These are phyloP conservation scores for Umimayanthus kanabou DNA, from an alignment of 92 coral and sea anemone genomes.

Conservation along the genomic window DNA sequence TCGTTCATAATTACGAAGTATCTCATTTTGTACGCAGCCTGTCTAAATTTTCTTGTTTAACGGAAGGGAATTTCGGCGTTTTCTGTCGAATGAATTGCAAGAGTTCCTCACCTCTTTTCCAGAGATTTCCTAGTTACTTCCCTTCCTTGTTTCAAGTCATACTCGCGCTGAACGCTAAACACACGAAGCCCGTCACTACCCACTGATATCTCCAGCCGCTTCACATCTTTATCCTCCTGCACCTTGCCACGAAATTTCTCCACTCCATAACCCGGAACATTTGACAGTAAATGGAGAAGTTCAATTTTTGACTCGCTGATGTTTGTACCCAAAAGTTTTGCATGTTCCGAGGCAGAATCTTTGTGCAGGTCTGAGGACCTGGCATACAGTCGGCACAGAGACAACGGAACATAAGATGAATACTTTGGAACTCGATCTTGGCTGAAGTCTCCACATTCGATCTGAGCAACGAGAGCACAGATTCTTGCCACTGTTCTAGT, in stretches of 20 bases:
- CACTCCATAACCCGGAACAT: conserved; percentile 90
- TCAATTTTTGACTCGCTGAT: conserved; percentile 82
- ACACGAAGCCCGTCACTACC: conserved; percentile 91
- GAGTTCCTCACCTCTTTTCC: conserved; percentile 79
- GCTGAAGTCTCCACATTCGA: conserved; percentile 85
- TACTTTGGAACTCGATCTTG: conserved; percentile 84
- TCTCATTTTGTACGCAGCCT: neutral
- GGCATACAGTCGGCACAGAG: conserved; percentile 69
- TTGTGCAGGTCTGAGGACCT: conserved; percentile 91
- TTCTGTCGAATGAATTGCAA: neutral
- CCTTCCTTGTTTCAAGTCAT: conserved; percentile 82
- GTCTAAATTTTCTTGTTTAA: neutral
- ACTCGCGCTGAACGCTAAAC: conserved; percentile 82
- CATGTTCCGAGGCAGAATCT: conserved; percentile 90
- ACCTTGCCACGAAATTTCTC: conserved; percentile 88
- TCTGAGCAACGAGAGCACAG: conserved; percentile 90
- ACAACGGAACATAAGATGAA: conserved; percentile 77
- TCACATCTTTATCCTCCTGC: conserved; percentile 71
- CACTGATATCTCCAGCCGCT: conserved; percentile 88
- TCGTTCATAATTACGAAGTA: neutral
- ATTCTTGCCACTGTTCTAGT: conserved; percentile 85
- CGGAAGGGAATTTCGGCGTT: neutral
- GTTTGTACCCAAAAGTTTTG: conserved; percentile 67
- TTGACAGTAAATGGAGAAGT: conserved; percentile 75
- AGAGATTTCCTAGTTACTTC: conserved; percentile 82